phyloP scores from a whole-genome alignment of 2,797 vertebrate genomes.

The Syncerus caffer region DNA sequence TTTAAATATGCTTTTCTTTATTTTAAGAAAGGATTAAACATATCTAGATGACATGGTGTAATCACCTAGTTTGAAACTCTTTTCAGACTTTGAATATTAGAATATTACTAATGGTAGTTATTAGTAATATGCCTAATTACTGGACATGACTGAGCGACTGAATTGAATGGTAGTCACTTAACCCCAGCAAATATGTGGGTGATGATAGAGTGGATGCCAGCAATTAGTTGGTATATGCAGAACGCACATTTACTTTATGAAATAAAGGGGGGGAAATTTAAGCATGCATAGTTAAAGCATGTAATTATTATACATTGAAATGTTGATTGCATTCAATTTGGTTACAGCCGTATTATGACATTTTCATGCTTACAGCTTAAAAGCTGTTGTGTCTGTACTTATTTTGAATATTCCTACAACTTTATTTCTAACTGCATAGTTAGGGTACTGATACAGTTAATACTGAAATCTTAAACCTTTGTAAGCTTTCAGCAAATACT shows the following conservation, averaged over 20 bases:
- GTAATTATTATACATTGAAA: not conserved
- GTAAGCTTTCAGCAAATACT: not conserved
- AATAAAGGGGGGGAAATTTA: not conserved
- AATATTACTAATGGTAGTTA: constrained; percentile 60
- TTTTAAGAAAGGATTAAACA: constrained; percentile 65
- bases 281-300: not conserved
- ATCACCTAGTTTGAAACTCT: constrained; percentile 65
- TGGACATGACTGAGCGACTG: not conserved
- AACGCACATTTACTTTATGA: not conserved
- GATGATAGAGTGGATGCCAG: not conserved
- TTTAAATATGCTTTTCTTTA: constrained; percentile 56
- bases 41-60: constrained; percentile 62
- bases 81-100: constrained; percentile 4
- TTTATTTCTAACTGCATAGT: not conserved
- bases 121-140: not conserved
- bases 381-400: not conserved
- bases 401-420: not conserved
- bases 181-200: not conserved
- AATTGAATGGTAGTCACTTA: not conserved
- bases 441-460: not conserved
- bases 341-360: not conserved
- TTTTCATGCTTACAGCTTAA: not conserved
- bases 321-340: not conserved
- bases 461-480: not conserved
- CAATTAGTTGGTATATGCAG: not conserved